Evolutionary conservation across 1,140 invertebrate species (phyloP), one percentile per base, ranked within the genome.

Genomic region (Leucophenga varia): DNA sequence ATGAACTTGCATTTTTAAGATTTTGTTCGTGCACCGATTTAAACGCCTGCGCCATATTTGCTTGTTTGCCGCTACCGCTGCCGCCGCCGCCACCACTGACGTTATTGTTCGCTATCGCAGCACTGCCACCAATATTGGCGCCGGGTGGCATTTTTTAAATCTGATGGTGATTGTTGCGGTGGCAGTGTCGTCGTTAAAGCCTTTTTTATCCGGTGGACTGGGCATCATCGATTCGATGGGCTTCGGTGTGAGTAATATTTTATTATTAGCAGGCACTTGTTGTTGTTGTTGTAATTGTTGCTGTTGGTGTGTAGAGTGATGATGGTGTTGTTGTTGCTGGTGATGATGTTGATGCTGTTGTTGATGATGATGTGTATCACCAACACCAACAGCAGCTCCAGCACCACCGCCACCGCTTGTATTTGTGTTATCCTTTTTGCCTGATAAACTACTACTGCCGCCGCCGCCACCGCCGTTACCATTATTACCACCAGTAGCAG

Each of bases 1-100:
- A 97, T 0, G 91, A 93, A 45, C 86, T 91, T 13, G 90, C 88
- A 75, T 95, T 95, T 69, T 94, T 95, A 17, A 91, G 79, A 74
- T 89, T 87, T 51, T 85, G 82, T 52, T 88, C 86, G 44, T 82
- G 81, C 73, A 82, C 85, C 57, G 75, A 70, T 59, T 86, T 86
- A 50, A 86, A 86, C 16, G 83, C 80, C 58, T 84, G 84, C 20
- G 79, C 81, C 69, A 85, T 85, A 68, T 81, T 83, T 12, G 80
- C 36, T 42, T 68, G 52, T 6, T 38, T 41, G 13, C 30, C 22
- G 9, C 28, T 16, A 6, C 17, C 17, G 41, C 34, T 46, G 25
- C 43, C 31, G 38, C 41, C 48, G 13, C 48, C 34, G n/a, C 31
- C 41, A 13, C n/a, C n/a, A 7, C 18, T 37, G 12, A 18, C 10